These are phyloP conservation scores for Hylaeus volcanicus DNA, from an alignment of 1,140 invertebrate genomes.

Conservation along the genomic window DNA sequence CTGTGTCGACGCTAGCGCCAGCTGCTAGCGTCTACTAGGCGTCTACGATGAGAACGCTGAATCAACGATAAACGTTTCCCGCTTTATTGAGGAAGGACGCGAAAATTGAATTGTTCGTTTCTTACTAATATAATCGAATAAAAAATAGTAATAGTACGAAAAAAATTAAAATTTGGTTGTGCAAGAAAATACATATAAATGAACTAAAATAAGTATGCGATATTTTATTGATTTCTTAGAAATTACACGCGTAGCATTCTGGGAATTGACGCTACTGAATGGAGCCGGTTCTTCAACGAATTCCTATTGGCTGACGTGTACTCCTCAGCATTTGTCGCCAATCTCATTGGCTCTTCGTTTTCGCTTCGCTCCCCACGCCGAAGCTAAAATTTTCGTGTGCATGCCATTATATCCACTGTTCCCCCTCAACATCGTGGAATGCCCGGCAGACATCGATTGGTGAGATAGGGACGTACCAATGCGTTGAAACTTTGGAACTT, in stretches of 20 bases:
- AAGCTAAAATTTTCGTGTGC: slow-evolving; percentile 33
- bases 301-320: slow-evolving; percentile 49
- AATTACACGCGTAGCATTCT: slow-evolving; percentile 31
- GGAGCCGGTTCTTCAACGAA: slow-evolving; percentile 27
- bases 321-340: slow-evolving; percentile 4
- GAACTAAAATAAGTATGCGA: background rate
- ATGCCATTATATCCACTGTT: slow-evolving; percentile 37
- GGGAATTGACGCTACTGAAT: slow-evolving; percentile 57
- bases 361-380: slow-evolving; percentile 23
- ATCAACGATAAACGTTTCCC: slow-evolving; percentile 35
- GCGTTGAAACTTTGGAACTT: background rate
- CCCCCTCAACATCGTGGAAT: slow-evolving; percentile 11
- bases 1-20: slow-evolving; percentile 11
- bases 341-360: slow-evolving; percentile 50
- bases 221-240: slow-evolving; percentile 52
- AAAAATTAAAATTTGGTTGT: background rate
- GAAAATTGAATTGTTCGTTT: background rate
- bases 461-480: slow-evolving; percentile 39
- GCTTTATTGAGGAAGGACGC: slow-evolving; percentile 21
- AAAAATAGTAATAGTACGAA: background rate
- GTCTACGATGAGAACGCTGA: slow-evolving; percentile 20
- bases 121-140: background rate
- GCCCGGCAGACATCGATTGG: slow-evolving; percentile 51
- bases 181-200: background rate
- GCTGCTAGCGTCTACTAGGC: slow-evolving; percentile 2